Base-by-base conservation (phyloP, 2,797 vertebrate genomes). In the Spondyliosoma cantharus region DNA sequence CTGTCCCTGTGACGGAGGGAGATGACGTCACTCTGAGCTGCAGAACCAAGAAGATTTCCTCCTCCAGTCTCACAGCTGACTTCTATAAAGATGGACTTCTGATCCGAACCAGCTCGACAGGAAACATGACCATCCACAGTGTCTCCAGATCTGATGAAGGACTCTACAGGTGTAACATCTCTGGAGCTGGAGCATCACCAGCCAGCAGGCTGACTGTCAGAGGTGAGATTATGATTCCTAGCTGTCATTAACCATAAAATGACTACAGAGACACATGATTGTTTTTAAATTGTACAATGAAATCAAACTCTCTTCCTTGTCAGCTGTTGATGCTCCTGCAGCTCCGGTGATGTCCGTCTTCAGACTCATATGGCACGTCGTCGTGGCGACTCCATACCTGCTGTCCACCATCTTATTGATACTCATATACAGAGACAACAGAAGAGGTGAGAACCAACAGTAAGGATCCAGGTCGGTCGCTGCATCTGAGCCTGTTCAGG, bases 221-320 rank as follows among this genome's bases (percentile, higher is more conserved):
- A 78, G 86, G 86, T 86, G 27, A 84, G 71, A 13, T 5, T 17
- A 13, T 50, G 9, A 20, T 11, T 12, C n/a, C 3, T 20, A 20
- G 2, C 2, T 20, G 42, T 62, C 4, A 25, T 45, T 62, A 37
- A 37, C 9, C 32, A 8, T 37, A 37, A 37, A 37, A 37, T 2
- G 32, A 37, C 32, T 37, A 37, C 32, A 37, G 2, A 9, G 32
- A 32, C 3, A 32, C 29, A 32, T 22, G 20, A 22, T 27, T 27
- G 27, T 14, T 29, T 52, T 29, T 5, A 32, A 50, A 25, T 27
- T 37, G 14, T 16, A 16, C 15, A 17, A 3, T 42, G 5, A 25
- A 13, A 4, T 59, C 37, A 17, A 49, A 22, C 16, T 20, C 5
- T 42, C n/a, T 11, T 16, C 53, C 3, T 13, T n/a, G 70, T 2